phyloP scores from a whole-genome alignment of 2,113 vertebrate genomes.

The Craseonycteris thonglongyai region DNA sequence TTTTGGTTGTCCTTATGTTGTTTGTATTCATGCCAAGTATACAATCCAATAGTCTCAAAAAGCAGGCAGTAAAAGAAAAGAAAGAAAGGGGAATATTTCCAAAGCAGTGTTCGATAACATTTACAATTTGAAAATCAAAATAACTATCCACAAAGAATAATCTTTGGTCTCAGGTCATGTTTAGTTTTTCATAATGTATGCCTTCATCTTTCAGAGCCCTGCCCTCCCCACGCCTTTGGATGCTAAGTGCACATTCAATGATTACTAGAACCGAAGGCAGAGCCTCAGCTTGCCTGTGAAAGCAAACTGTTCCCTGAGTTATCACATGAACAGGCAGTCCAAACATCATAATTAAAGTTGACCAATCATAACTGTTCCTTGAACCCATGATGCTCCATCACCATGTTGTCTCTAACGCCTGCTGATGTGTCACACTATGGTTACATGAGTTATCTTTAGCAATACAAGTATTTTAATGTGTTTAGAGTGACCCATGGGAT shows the following conservation, averaged over 20 bases:
- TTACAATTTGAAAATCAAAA: not conserved
- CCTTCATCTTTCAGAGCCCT: not conserved
- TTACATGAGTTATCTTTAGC: not conserved
- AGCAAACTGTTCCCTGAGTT: not conserved
- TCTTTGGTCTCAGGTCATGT: not conserved
- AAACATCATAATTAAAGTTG: no score
- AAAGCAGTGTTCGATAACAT: not conserved
- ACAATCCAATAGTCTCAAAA: not conserved
- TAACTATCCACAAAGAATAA: not conserved
- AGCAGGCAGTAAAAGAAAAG: conserved; percentile 10
- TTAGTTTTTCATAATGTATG: not conserved
- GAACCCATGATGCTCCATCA: not conserved
- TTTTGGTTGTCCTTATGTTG: conserved; percentile 54
- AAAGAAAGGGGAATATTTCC: not conserved
- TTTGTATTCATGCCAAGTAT: conserved; percentile 37
- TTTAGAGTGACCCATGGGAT: not conserved
- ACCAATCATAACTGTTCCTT: not conserved
- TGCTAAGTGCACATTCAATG: not conserved
- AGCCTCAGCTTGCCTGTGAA: not conserved
- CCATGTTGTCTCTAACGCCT: not conserved
- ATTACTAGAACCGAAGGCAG: not conserved
- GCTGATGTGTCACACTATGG: not conserved
- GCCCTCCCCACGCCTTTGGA: not conserved
- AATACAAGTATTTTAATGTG: not conserved
- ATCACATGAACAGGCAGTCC: not conserved